Base-by-base conservation (phyloP, 2,888 invertebrate species). In the Dolichopus griseipennis region DNA sequence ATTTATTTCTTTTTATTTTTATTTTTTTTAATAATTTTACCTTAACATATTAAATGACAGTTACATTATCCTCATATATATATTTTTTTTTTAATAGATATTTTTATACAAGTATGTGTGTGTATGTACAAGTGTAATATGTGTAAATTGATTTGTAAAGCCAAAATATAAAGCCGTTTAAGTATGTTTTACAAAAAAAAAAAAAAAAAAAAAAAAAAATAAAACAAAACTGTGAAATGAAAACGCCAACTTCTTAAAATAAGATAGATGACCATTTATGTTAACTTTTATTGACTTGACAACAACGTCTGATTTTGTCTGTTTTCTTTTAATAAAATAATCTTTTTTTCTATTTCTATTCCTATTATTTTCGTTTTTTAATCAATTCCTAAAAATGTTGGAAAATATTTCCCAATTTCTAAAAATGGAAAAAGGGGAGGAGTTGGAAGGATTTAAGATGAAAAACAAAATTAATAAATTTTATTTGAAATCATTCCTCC, bases 221-320 rank as follows among this genome's bases (percentile, higher is more conserved):
- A n/a, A n/a, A n/a, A n/a, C n/a, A n/a, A n/a, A n/a, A n/a, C n/a
- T n/a, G n/a, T 3, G 52, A 52, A 52, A 52, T 18, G 18, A 15
- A 52, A 52, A 52, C 52, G 52, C 52, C 52, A n/a, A 52, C 52
- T 52, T n/a, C 52, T 52, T 37, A 52, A 52, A 52, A 52, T 52
- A 52, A 52, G 52, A 52, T 52, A n/a, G 52, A 52, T 52, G 52
- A 52, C 52, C 52, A 52, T 52, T 52, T 52, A 52, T 12, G 52
- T 52, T 52, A 52, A 27, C 2, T 52, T 52, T 52, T 52, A 52
- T 52, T 52, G 52, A 52, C 52, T 52, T 52, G 52, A 52, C 52
- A 52, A 52, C 52, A 52, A 34, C 7, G 52, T 52, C 52, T 52
- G 52, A 52, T 52, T 52, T 52, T 52, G 41, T 41, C 41, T 41